Conservation (phyloP, 2,113 vertebrate genomes). For the Uria lomvia region DNA sequence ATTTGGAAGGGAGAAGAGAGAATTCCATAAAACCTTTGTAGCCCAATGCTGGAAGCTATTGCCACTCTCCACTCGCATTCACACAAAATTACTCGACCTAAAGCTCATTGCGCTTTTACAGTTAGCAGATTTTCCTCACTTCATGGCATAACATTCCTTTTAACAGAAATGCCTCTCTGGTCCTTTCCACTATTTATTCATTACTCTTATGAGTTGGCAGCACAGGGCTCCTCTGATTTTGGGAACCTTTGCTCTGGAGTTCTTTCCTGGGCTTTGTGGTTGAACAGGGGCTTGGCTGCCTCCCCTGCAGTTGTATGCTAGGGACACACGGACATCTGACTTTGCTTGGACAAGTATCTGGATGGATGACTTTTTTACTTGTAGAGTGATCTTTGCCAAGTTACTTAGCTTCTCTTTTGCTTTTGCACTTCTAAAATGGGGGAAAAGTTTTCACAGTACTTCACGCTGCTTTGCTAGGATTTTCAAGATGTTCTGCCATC, state of each 20-base stretch:
- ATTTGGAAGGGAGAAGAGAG: not conserved
- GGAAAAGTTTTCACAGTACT: not conserved
- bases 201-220: not conserved
- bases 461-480: not conserved
- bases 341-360: not conserved
- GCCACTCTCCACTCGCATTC: not conserved
- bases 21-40: not conserved
- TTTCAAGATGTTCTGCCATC: not conserved
- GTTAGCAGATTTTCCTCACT: not conserved
- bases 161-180: not conserved
- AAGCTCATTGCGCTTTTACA: not conserved
- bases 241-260: not conserved
- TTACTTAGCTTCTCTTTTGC: not conserved
- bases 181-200: not conserved
- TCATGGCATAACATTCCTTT: not conserved
- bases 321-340: not conserved
- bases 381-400: not conserved
- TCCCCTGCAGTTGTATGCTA: not conserved
- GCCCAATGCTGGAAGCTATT: not conserved
- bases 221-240: not conserved
- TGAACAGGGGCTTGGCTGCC: not conserved
- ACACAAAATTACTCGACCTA: not conserved
- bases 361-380: not conserved
- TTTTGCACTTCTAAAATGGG: not conserved
- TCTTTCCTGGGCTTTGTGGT: not conserved